Percentiles rank a stretch among this genome's conserved stretches.
Evolutionary conservation across 2,888 invertebrate genomes (phyloP).

Genomic region (Scaptomyza caliginosa): DNA sequence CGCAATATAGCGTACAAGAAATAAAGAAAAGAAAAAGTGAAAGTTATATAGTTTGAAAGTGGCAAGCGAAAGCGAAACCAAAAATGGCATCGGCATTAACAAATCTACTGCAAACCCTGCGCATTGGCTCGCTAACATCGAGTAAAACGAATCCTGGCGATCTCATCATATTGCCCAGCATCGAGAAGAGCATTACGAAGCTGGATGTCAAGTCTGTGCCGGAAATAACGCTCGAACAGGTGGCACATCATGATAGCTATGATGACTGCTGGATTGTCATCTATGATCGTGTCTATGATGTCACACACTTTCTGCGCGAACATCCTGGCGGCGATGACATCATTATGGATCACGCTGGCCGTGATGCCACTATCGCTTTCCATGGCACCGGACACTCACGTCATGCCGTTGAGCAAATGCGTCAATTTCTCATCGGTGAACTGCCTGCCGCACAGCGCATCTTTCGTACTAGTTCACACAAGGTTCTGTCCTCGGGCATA

Average conservation of each 20-base stretch:
- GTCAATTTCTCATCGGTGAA: constrained; percentile 90
- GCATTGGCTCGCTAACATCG: constrained; percentile 56
- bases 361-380: constrained; percentile 93
- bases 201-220: constrained; percentile 48
- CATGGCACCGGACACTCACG: constrained; percentile 91
- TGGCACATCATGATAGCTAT: constrained; percentile 89
- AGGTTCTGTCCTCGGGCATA: constrained; percentile 78
- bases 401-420: constrained; percentile 87
- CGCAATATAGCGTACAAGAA: neutral
- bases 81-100: constrained; percentile 72
- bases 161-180: constrained; percentile 37
- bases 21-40: constrained; percentile 51
- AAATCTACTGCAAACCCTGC: constrained; percentile 73
- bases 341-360: constrained; percentile 92
- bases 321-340: constrained; percentile 94
- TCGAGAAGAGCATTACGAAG: constrained; percentile 38
- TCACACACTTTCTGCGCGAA: constrained; percentile 90
- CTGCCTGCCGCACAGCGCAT: constrained; percentile 90
- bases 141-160: constrained; percentile 36
- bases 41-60: constrained; percentile 35
- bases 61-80: constrained; percentile 6
- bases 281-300: constrained; percentile 93
- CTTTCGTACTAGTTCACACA: constrained; percentile 85
- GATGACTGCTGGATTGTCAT: constrained; percentile 94
- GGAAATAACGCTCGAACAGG: constrained; percentile 89